phyloP scores from a whole-genome alignment of 2,113 vertebrate species.

The Octodon degus region DNA sequence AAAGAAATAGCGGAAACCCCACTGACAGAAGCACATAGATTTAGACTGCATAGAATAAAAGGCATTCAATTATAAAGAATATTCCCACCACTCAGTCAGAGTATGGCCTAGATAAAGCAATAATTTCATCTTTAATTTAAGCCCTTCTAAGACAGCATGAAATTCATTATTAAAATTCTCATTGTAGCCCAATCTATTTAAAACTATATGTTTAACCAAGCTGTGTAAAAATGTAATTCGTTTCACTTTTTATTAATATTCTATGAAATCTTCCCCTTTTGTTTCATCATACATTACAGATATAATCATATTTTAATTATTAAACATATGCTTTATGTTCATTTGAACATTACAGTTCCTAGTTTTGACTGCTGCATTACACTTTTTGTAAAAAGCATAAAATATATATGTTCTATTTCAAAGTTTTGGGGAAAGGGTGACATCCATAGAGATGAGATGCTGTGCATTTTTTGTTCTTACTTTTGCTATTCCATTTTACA shows the following conservation, averaged over 20 bases:
- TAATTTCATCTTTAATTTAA: constrained; percentile 65
- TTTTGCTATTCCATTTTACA: neutral
- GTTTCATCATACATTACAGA: neutral
- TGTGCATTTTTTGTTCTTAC: neutral
- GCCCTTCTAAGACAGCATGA: constrained; percentile 37
- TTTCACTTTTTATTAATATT: neutral
- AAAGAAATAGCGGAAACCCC: constrained; percentile 1
- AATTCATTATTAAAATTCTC: constrained; percentile 70
- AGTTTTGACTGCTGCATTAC: neutral
- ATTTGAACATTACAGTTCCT: neutral
- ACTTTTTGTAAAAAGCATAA: neutral
- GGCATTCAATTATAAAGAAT: constrained; percentile 57
- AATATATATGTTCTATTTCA: neutral
- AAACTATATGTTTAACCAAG: constrained; percentile 44
- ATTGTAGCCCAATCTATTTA: constrained; percentile 51
- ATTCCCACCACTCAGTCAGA: neutral
- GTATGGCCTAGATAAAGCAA: constrained; percentile 56
- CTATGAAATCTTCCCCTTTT: constrained; percentile 39
- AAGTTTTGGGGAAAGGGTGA: neutral
- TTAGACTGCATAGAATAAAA: constrained; percentile 56
- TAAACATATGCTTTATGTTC: neutral
- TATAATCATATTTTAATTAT: constrained; percentile 47
- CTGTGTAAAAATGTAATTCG: constrained; percentile 21
- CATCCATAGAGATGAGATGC: neutral
- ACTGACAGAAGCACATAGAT: constrained; percentile 8